phyloP scores from a whole-genome alignment of 2,888 invertebrate genomes.

The Erannis defoliaria region DNA sequence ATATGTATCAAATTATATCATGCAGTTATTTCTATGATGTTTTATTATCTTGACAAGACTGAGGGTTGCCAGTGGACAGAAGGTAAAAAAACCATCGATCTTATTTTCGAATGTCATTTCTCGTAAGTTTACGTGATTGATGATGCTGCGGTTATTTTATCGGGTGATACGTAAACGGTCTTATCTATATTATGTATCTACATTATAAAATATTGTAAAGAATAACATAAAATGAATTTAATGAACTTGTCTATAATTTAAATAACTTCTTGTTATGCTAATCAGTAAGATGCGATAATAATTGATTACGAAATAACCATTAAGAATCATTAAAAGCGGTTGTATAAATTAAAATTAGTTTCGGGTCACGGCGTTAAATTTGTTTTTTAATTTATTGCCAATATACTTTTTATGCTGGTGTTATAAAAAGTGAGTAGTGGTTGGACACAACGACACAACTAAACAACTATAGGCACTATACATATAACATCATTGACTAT shows the following conservation, averaged over 20 bases:
- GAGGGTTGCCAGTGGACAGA: conserved; percentile 28
- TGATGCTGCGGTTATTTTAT: conserved; percentile 31
- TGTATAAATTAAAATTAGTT: conserved; percentile 26
- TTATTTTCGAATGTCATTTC: conserved; percentile 48
- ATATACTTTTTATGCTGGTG: conserved; percentile 8
- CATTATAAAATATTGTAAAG: too few species aligned
- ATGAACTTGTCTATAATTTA: background rate
- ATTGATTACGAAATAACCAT: conserved; percentile 15
- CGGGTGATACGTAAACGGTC: background rate
- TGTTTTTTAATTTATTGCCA: conserved; percentile 19
- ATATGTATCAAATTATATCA: background rate
- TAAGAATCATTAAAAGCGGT: conserved; percentile 14
- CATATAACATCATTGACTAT: too few species aligned
- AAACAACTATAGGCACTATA: too few species aligned
- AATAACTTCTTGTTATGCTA: conserved; percentile 11
- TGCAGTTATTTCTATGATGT: background rate
- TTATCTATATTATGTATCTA: background rate
- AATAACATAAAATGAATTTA: too few species aligned
- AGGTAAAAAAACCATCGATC: conserved; percentile 56
- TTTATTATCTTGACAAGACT: conserved; percentile 13
- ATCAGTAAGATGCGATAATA: conserved; percentile 14
- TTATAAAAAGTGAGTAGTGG: background rate
- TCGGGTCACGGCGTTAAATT: conserved; percentile 9
- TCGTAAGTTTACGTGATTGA: conserved; percentile 56
- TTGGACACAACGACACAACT: background rate